A percentile compares a stretch with the other conserved stretches of the same genome.
Evolutionary conservation across 2,797 vertebrate species (phyloP).

Genomic region (Centroberyx gerrardi): DNA sequence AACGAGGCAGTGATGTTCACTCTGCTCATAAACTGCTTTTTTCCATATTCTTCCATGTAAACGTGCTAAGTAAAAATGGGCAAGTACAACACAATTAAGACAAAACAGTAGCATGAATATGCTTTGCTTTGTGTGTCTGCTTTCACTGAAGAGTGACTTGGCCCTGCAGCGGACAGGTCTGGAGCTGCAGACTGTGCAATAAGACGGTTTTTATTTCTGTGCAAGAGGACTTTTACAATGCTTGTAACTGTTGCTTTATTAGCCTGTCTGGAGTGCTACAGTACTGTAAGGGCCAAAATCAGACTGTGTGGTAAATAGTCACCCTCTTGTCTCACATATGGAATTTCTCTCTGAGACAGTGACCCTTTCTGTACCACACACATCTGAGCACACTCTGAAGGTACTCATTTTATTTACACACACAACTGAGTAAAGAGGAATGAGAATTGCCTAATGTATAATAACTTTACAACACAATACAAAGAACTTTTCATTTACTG

Average conservation of each 20-base stretch:
- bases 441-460: too few relatives aligned
- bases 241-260: conserved; percentile 21
- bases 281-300: too few relatives aligned
- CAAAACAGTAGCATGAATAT: neutral
- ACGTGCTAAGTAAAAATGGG: neutral
- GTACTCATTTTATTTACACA: neutral
- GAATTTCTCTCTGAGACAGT: neutral
- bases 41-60: neutral
- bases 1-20: neutral
- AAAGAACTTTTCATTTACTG: too few relatives aligned
- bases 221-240: neutral
- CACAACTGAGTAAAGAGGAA: too few relatives aligned
- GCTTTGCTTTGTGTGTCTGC: neutral
- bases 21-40: neutral
- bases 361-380: neutral
- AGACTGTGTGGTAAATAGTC: neutral
- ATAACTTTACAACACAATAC: too few relatives aligned
- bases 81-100: neutral
- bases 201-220: neutral
- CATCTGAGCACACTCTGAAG: neutral
- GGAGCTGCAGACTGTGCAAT: neutral
- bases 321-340: neutral
- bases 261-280: neutral
- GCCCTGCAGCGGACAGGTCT: neutral
- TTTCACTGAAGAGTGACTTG: neutral